Evolutionary conservation across 2,113 vertebrate genomes (phyloP).

Genomic region (Garra rufa): DNA sequence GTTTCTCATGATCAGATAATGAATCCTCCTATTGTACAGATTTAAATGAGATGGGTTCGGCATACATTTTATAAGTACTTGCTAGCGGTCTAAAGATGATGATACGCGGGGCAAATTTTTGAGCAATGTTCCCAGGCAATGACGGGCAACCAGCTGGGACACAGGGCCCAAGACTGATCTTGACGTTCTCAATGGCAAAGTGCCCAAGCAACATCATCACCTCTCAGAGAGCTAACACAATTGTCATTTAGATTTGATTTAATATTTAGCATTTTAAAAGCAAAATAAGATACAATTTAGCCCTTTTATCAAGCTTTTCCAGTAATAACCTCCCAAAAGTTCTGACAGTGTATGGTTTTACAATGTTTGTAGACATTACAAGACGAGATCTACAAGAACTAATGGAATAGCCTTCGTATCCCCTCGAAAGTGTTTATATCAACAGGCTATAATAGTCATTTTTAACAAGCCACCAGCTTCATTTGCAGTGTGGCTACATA

Average conservation of each 20-base stretch:
- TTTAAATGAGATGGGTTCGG: not conserved
- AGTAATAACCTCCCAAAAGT: not conserved
- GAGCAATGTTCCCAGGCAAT: no score
- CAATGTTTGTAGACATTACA: not conserved
- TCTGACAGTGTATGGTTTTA: not conserved
- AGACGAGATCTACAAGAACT: not conserved
- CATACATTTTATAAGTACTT: not conserved
- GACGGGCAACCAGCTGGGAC: no score
- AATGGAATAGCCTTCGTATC: not conserved
- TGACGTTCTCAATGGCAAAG: no score
- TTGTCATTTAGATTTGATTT: not conserved
- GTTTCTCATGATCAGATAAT: not conserved
- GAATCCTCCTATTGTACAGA: not conserved
- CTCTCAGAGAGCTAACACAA: not conserved
- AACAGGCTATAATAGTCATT: no score
- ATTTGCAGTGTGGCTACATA: not conserved
- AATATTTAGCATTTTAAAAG: not conserved
- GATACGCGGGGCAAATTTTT: no score
- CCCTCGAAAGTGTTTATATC: not conserved
- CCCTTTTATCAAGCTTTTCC: not conserved
- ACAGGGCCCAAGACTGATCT: no score
- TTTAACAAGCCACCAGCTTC: no score
- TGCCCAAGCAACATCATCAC: no score
- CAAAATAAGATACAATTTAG: not conserved
- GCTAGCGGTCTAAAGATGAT: not conserved